These are phyloP conservation scores for Rhinichthys klamathensis DNA, from an alignment of 2,113 vertebrate genomes.

Conservation along the genomic window DNA sequence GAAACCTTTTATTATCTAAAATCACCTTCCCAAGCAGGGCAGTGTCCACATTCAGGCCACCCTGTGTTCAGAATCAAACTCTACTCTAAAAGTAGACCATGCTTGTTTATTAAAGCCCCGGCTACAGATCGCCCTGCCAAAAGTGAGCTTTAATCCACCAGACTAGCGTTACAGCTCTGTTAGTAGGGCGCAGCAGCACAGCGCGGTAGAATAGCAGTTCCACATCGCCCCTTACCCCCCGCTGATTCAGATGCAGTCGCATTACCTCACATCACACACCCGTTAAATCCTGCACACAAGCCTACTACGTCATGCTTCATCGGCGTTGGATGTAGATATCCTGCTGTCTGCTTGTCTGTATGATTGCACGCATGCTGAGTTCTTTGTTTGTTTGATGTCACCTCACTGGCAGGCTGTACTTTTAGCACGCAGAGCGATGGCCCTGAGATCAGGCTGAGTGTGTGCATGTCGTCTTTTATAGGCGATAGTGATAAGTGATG, in stretches of 20 bases:
- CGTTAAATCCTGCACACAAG: conserved; percentile 38
- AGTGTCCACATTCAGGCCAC: conserved; percentile 10
- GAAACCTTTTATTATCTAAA: conserved; percentile 10
- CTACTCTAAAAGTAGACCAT: background rate
- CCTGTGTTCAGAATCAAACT: conserved; percentile 4
- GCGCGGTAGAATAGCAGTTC: conserved; percentile 58
- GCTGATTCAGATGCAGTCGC: conserved; percentile 26
- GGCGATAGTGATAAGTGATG: background rate
- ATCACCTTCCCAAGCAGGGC: background rate
- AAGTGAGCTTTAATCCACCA: conserved; percentile 76
- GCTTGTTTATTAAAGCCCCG: conserved; percentile 21
- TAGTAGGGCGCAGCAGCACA: conserved; percentile 64
- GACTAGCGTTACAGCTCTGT: conserved; percentile 75
- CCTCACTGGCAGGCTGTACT: conserved; percentile 54
- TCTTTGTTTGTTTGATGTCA: conserved; percentile 36
- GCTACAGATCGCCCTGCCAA: conserved; percentile 60
- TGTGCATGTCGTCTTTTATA: conserved; percentile 9
- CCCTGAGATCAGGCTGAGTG: conserved; percentile 43
- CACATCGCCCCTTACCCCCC: conserved; percentile 29
- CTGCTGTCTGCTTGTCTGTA: conserved; percentile 17
- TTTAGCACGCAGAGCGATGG: conserved; percentile 53
- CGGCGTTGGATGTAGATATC: background rate
- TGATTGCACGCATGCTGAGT: conserved; percentile 22
- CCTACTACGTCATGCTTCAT: background rate
- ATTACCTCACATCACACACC: conserved; percentile 43